These are phyloP conservation scores for Danaus chrysippus DNA, from an alignment of 2,888 invertebrate genomes.

Conservation along the genomic window DNA sequence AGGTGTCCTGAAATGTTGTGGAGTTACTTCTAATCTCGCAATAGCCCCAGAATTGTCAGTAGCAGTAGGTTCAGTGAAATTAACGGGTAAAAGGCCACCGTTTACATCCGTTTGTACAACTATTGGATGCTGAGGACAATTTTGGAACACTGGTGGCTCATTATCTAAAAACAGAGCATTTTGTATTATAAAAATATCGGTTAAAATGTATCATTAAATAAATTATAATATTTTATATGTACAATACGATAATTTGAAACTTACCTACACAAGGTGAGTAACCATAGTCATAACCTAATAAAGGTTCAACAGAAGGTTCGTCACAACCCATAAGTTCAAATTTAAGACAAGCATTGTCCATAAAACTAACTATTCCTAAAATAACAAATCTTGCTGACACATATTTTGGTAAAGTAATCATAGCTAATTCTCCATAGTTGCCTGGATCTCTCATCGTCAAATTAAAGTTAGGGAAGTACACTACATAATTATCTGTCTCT, in stretches of 20 bases:
- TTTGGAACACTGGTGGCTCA: constrained; percentile 97
- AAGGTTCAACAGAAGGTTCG: constrained; percentile 87
- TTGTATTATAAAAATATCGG: background rate
- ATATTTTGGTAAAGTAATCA: constrained; percentile 96
- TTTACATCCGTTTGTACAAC: constrained; percentile 92
- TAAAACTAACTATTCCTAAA: constrained; percentile 96
- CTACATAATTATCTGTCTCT: constrained; percentile 96
- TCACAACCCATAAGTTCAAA: constrained; percentile 98
- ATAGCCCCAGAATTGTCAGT: constrained; percentile 97
- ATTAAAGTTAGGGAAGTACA: constrained; percentile 98
- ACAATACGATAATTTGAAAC: constrained; percentile 35
- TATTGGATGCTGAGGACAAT: constrained; percentile 96
- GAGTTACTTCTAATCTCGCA: constrained; percentile 94
- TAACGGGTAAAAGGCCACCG: constrained; percentile 93
- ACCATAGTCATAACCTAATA: constrained; percentile 95
- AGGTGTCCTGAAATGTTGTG: constrained; percentile 93
- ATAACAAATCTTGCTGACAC: constrained; percentile 96
- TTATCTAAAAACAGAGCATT: constrained; percentile 81
- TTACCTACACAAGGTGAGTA: constrained; percentile 94
- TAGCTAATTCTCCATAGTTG: constrained; percentile 96
- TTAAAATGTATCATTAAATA: too few species aligned
- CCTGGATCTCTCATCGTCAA: constrained; percentile 97
- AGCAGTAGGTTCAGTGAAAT: constrained; percentile 95
- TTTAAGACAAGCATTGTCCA: constrained; percentile 97
- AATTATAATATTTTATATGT: background rate